Evolutionary conservation across 2,888 invertebrate species (phyloP), one percentile per base, ranked within the genome.

Genomic region (Liodrosophila aerea): DNA sequence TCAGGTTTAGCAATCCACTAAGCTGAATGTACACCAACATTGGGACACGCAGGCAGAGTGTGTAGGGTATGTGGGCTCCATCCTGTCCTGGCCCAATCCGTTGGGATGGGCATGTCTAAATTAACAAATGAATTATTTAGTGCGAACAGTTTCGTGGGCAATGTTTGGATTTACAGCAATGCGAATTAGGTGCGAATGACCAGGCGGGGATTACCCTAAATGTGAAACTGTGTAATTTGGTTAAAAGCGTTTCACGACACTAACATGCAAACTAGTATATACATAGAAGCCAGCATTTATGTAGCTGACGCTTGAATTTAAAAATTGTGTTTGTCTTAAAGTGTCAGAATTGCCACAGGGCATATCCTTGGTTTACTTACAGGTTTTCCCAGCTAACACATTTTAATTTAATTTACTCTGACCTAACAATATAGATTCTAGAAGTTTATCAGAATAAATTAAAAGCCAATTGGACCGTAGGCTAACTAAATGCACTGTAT

Each of bases 61-160:
- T 43, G 45, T 13, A n/a, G 18, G 16, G 4, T 22, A 2, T 22
- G 3, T 22, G 22, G 2, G 22, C 22, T n/a, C 22, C 2, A 22
- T 22, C 22, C 22, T 22, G 22, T 22, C 15, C 15, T 22, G 7
- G 16, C 27, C 27, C 3, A n/a, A 12, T 36, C 36, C 51, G 11
- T 11, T 31, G 34, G 47, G 12, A 37, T 41, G 62, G 47, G 61
- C 68, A 64, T 67, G 85, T 77, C 82, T 69, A 81, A 81, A 81
- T 81, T 81, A 81, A 84, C 85, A 81, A 84, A 77, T 81, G 68
- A 81, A 81, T 81, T 77, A 81, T 81, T 81, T 81, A 81, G 73
- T 77, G 68, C 46, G 57, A 74, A 84, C 73, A 75, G 70, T 82
- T 84, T 84, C 72, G 70, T 66, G 77, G 75, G 64, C 78, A 68